Percentiles rank a stretch among this genome's conserved stretches.
Conservation (phyloP, 2,888 invertebrate genomes). For the Brachyopa scutellaris region DNA sequence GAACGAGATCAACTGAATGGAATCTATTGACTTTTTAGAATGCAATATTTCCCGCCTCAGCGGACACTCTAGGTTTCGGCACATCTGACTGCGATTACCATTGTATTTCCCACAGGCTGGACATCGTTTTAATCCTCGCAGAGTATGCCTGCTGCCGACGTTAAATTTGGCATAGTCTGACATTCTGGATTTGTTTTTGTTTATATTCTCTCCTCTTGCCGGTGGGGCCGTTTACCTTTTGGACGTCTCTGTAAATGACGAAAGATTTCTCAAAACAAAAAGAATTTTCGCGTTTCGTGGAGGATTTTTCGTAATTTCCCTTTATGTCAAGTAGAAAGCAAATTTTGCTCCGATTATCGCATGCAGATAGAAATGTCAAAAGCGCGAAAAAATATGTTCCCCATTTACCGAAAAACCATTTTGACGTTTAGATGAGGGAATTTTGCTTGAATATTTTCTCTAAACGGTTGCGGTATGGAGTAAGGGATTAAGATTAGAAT, state of each 20-base stretch:
- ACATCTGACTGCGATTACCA: slow-evolving; percentile 85
- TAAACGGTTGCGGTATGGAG: neutral
- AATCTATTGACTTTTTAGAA: slow-evolving; percentile 75
- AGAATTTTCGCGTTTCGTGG: slow-evolving; percentile 60
- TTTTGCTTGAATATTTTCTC: neutral
- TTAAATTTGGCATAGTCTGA: slow-evolving; percentile 52
- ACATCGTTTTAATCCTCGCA: slow-evolving; percentile 88
- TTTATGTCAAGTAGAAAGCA: slow-evolving; percentile 57
- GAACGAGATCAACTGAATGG: slow-evolving; percentile 83
- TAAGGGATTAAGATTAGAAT: neutral
- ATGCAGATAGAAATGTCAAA: slow-evolving; percentile 47
- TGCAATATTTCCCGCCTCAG: slow-evolving; percentile 76
- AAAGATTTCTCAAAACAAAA: slow-evolving; percentile 72
- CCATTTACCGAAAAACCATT: slow-evolving; percentile 5
- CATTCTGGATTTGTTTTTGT: slow-evolving; percentile 68
- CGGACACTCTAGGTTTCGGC: slow-evolving; percentile 77
- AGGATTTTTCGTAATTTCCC: slow-evolving; percentile 72
- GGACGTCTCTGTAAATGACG: slow-evolving; percentile 63
- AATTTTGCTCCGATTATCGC: slow-evolving; percentile 17
- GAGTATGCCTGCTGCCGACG: slow-evolving; percentile 62
- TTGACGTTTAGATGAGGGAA: slow-evolving; percentile 23
- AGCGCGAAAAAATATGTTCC: slow-evolving; percentile 21
- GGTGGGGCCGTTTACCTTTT: slow-evolving; percentile 66
- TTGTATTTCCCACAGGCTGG: slow-evolving; percentile 89
- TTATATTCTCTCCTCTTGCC: slow-evolving; percentile 54